Evolutionary conservation across 2,888 invertebrate genomes (phyloP), one percentile per base, ranked within the genome.

Genomic region (Encarsia formosa): DNA sequence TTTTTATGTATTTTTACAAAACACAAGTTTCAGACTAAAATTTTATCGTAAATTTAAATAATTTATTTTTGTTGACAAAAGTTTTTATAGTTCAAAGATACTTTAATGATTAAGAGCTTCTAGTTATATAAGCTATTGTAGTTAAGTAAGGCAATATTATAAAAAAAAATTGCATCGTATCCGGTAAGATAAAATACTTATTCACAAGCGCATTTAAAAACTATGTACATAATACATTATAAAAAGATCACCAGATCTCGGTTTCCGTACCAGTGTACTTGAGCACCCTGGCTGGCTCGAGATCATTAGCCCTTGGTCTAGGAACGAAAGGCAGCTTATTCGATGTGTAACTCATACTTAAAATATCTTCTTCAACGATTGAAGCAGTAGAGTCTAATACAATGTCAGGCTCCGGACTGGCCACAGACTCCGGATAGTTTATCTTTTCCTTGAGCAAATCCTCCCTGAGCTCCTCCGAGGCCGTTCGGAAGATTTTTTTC

Each of bases 181-280:
- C n/a, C n/a, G n/a, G n/a, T n/a, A n/a, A n/a, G 39, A 48, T 16
- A 20, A 34, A 35, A 32, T 24, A 20, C 22, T 16, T 41, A 6
- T 5, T 31, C 16, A 18, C 24, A 39, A 32, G 26, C 11, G 8
- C 22, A 19, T 11, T 19, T 39, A 29, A 16, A 20, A 45, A n/a
- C n/a, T n/a, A n/a, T n/a, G n/a, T n/a, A n/a, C n/a, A n/a, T n/a
- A n/a, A n/a, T n/a, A n/a, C n/a, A n/a, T n/a, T n/a, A 37, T 5
- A 29, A 47, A 35, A 57, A 48, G 49, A 18, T 76, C 78, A 88
- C 88, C 88, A 88, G 69, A 88, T 88, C 77, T 88, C 88, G 49
- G 87, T 87, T 57, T 81, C 82, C 62, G 78, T 79, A 61, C 84
- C 82, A 13, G 81, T 77, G 66, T 83, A 79, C 52, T 83, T 82